These are phyloP conservation scores for Lanius collurio DNA, from an alignment of 2,113 vertebrate species.

Conservation along the genomic window DNA sequence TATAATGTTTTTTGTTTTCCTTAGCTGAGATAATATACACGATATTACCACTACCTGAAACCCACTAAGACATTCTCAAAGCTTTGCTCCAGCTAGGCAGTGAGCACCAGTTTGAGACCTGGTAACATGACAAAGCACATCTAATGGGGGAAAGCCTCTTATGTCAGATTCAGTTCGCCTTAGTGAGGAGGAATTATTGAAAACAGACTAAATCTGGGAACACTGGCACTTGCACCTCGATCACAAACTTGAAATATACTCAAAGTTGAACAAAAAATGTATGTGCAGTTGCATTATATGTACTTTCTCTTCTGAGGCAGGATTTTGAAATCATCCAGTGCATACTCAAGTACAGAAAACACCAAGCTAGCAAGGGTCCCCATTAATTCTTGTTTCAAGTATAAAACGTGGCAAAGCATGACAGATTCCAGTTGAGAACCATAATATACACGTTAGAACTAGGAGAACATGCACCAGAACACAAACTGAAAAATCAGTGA, in stretches of 20 bases:
- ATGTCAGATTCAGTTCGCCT: neutral
- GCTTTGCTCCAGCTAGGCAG: neutral
- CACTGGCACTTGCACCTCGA: neutral
- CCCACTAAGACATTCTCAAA: neutral
- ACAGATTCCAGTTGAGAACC: neutral
- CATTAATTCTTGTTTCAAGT: accelerated
- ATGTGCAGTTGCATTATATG: neutral
- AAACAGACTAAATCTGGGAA: neutral
- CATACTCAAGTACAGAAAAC: neutral
- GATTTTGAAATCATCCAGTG: neutral
- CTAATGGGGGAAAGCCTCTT: neutral
- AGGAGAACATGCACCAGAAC: neutral
- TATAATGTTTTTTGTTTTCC: neutral
- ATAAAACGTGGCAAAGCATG: accelerated
- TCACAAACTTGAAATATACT: neutral
- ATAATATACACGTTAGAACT: neutral
- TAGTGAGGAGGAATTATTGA: neutral
- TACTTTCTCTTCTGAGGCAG: neutral
- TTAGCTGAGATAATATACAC: neutral
- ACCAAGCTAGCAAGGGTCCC: neutral
- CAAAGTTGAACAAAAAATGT: neutral
- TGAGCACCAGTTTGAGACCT: accelerated
- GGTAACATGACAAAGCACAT: neutral
- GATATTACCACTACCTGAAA: neutral
- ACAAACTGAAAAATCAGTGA: neutral